Evolutionary conservation across 2,888 invertebrate species (phyloP).

Genomic region (Dolichomitus sp.): DNA sequence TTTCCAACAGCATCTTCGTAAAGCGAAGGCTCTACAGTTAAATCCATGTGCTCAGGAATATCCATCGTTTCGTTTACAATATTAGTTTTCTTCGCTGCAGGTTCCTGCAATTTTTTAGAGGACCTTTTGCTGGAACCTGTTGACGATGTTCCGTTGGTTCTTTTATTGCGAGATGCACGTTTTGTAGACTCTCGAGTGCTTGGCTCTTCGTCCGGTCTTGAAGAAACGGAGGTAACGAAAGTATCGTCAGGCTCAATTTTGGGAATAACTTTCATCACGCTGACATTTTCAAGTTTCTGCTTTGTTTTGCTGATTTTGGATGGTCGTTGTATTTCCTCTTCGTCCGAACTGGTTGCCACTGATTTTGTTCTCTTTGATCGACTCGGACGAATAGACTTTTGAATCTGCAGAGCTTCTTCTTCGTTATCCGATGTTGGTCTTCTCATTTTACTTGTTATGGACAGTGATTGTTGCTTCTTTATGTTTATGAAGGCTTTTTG

Average conservation of each 20-base stretch:
- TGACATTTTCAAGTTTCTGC: conserved; percentile 12
- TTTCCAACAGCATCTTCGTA: conserved; percentile 84
- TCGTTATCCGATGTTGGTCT: conserved; percentile 67
- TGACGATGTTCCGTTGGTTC: not conserved
- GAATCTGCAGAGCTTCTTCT: not conserved
- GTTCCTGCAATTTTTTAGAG: conserved; percentile 42
- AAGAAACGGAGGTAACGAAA: not conserved
- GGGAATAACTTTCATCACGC: conserved; percentile 5
- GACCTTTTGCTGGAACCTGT: not conserved
- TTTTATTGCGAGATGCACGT: conserved; percentile 19
- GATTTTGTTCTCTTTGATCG: conserved; percentile 73
- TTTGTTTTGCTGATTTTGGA: conserved; percentile 72
- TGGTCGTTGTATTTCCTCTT: conserved; percentile 74
- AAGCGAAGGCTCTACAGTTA: conserved; percentile 79
- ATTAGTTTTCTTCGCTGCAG: conserved; percentile 69
- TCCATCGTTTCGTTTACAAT: conserved; percentile 49
- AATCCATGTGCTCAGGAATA: conserved; percentile 62
- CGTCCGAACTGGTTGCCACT: conserved; percentile 75
- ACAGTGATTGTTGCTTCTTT: conserved; percentile 73
- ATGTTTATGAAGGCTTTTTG: conserved; percentile 74
- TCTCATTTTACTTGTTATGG: conserved; percentile 70
- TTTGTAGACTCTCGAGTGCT: not conserved
- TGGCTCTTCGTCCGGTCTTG: not conserved
- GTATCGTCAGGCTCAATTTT: conserved; percentile 30
- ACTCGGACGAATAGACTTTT: conserved; percentile 48